phyloP scores from a whole-genome alignment of 2,113 vertebrate genomes.

The Alectura lathami region DNA sequence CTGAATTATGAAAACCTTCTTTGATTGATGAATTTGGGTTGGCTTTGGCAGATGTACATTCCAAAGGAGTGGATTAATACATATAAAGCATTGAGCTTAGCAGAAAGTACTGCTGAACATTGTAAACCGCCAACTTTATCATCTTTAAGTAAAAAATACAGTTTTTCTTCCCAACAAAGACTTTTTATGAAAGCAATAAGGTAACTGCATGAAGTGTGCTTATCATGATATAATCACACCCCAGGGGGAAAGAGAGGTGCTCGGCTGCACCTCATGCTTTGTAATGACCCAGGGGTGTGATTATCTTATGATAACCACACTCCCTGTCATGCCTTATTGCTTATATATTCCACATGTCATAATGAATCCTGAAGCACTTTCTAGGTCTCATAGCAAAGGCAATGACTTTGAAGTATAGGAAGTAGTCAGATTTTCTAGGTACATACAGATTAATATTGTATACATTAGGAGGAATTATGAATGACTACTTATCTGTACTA shows the following conservation, averaged over 20 bases:
- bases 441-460: constrained; percentile 78
- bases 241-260: constrained; percentile 76
- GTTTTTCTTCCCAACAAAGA: constrained; percentile 75
- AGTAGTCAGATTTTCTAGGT: constrained; percentile 76
- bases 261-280: constrained; percentile 75
- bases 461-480: constrained; percentile 77
- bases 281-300: constrained; percentile 84
- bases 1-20: constrained; percentile 21
- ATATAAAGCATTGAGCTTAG: constrained; percentile 52
- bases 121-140: constrained; percentile 74
- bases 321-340: constrained; percentile 82
- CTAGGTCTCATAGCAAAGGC: constrained; percentile 72
- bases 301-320: constrained; percentile 81
- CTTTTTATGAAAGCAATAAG: constrained; percentile 76
- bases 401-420: constrained; percentile 79
- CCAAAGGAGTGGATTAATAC: constrained; percentile 53
- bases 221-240: constrained; percentile 77
- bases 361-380: constrained; percentile 82
- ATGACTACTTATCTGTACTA: constrained; percentile 75
- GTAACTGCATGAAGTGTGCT: constrained; percentile 72
- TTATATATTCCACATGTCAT: constrained; percentile 81
- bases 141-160: constrained; percentile 72
- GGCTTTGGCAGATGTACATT: constrained; percentile 52
- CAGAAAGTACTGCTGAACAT: constrained; percentile 63
- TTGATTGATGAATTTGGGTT: constrained; percentile 56